Conservation (phyloP, 2,797 vertebrate genomes). For the Gambusia yucatana region DNA sequence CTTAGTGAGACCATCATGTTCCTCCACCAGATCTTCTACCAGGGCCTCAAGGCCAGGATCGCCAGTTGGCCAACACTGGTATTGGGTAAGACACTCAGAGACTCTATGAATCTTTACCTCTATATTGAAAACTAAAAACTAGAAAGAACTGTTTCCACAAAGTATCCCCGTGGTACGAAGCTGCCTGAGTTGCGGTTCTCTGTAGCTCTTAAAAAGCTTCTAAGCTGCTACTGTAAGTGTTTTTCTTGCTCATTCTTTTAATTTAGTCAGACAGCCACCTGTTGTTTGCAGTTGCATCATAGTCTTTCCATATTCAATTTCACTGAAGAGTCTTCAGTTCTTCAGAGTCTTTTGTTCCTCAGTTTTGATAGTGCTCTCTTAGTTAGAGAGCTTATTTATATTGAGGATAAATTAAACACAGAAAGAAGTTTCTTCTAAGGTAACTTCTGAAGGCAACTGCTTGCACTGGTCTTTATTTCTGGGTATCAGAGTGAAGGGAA, state of each 20-base stretch:
- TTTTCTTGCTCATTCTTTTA: neutral
- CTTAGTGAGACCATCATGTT: conserved; percentile 99
- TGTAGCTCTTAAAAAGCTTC: neutral
- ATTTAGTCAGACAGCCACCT: neutral
- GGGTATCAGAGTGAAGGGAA: neutral
- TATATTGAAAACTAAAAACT: neutral
- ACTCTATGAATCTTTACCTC: neutral
- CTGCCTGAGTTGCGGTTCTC: neutral
- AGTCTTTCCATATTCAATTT: neutral
- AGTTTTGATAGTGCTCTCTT: neutral
- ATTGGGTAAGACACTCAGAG: conserved; percentile 84
- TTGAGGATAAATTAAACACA: neutral
- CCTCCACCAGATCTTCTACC: conserved; percentile 98
- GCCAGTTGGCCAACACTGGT: conserved; percentile 98
- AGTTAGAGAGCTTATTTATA: neutral
- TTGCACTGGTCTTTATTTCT: neutral
- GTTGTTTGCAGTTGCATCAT: neutral
- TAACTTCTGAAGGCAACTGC: neutral
- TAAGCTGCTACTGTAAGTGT: neutral
- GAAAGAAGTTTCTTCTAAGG: neutral
- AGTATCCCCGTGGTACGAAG: neutral
- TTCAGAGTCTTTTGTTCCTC: neutral
- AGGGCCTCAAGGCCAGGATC: conserved; percentile 95
- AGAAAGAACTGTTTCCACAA: neutral
- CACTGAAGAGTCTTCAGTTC: neutral